Evolutionary conservation across 2,797 vertebrate genomes (phyloP).

Genomic region (Peromyscus nudipes): DNA sequence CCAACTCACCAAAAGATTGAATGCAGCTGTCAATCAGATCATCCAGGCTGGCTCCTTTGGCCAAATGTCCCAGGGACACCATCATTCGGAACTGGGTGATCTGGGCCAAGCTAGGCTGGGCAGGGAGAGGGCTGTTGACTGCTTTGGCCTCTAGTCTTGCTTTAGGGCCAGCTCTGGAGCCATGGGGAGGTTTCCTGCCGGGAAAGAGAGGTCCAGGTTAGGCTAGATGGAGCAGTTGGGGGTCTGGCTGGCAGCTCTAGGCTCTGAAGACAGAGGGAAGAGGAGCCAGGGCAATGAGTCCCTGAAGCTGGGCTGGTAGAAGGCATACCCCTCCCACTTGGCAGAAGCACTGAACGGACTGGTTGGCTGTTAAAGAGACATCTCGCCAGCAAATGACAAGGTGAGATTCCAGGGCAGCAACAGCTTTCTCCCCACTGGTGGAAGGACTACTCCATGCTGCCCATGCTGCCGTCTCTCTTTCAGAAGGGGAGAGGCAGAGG

Average conservation of each 20-base stretch:
- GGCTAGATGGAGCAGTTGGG: not conserved
- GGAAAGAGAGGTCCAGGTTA: conserved; percentile 76
- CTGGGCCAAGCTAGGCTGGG: conserved; percentile 89
- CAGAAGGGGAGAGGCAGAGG: not conserved
- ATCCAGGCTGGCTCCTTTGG: conserved; percentile 96
- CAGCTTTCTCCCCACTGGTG: not conserved
- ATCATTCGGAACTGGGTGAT: conserved; percentile 89
- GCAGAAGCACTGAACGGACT: conserved; percentile 74
- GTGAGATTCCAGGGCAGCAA: conserved; percentile 56
- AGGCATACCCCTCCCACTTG: conserved; percentile 86
- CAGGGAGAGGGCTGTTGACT: conserved; percentile 85
- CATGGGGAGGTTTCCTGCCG: conserved; percentile 90
- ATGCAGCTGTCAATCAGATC: conserved; percentile 96
- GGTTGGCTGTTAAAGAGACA: conserved; percentile 76
- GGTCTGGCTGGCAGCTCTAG: conserved; percentile 6
- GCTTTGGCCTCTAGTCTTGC: conserved; percentile 91
- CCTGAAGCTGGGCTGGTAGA: conserved; percentile 75
- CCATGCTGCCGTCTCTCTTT: not conserved
- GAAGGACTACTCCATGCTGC: not conserved
- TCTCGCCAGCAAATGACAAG: conserved; percentile 75
- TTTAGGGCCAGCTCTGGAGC: conserved; percentile 91
- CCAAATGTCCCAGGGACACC: conserved; percentile 93
- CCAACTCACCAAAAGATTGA: conserved; percentile 95
- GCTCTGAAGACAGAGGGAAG: conserved; percentile 65
- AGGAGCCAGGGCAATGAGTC: conserved; percentile 83